Conservation (phyloP, 2,888 invertebrate species). For the Apomyelois bistriatella region DNA sequence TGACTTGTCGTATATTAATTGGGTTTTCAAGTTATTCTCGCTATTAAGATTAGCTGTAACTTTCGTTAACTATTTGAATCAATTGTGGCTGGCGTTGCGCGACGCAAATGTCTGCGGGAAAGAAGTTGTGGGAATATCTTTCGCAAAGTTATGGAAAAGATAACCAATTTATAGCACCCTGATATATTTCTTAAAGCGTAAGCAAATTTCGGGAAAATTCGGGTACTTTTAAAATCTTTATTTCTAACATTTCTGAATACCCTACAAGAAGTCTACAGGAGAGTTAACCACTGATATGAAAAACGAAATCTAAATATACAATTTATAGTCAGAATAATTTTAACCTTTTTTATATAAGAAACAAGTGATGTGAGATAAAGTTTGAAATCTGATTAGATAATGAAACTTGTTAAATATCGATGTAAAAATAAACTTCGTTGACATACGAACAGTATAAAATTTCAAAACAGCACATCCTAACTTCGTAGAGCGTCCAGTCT, state of each 20-base stretch:
- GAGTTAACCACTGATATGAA: no score
- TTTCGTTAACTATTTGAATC: constrained; percentile 10
- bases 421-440: no score
- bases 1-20: constrained; percentile 55
- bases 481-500: no score
- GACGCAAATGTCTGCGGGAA: not conserved
- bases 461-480: no score
- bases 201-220: constrained; percentile 5
- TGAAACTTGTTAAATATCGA: no score
- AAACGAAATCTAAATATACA: no score
- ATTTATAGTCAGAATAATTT: no score
- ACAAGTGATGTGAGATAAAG: not conserved
- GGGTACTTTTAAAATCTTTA: constrained; percentile 11
- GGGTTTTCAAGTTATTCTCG: constrained; percentile 47
- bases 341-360: no score
- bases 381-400: no score
- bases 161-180: constrained; percentile 12
- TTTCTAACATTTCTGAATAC: not conserved
- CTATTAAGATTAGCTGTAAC: constrained; percentile 46
- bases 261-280: not conserved
- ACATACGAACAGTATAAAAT: no score
- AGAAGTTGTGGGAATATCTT: constrained; percentile 12
- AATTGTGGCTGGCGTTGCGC: constrained; percentile 9
- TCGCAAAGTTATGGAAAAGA: constrained; percentile 7
- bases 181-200: constrained; percentile 10